phyloP scores from a whole-genome alignment of 2,888 invertebrate genomes.

The Melanchra persicariae region DNA sequence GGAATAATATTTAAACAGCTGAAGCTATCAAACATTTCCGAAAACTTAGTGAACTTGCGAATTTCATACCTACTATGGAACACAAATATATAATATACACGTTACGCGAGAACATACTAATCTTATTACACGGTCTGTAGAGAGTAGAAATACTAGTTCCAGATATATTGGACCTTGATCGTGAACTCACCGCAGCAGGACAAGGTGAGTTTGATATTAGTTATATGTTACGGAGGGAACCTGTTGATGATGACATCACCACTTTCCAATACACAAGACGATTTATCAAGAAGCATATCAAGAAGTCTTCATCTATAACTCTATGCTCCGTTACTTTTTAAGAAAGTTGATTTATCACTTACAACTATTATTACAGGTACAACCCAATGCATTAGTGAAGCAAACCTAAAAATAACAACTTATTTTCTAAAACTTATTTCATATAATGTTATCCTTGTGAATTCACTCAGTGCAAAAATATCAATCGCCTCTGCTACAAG shows the following conservation, averaged over 20 bases:
- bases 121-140: conserved; percentile 24
- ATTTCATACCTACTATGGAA: too few relatives aligned
- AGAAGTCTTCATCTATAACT: not conserved
- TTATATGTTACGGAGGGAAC: not conserved
- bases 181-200: conserved; percentile 56
- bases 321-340: not conserved
- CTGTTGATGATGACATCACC: conserved; percentile 16
- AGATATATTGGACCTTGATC: conserved; percentile 61
- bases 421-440: too few relatives aligned
- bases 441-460: too few relatives aligned
- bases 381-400: too few relatives aligned
- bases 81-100: not conserved
- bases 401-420: too few relatives aligned
- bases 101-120: conserved; percentile 35
- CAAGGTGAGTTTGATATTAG: conserved; percentile 42
- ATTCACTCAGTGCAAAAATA: too few relatives aligned
- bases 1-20: too few relatives aligned
- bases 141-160: conserved; percentile 59
- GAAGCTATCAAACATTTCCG: not conserved
- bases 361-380: too few relatives aligned
- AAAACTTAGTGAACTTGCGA: not conserved
- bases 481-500: too few relatives aligned
- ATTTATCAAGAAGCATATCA: not conserved
- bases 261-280: not conserved
- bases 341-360: too few relatives aligned